These are phyloP conservation scores for Etheostoma cragini DNA, from an alignment of 2,113 vertebrate species.

Conservation along the genomic window DNA sequence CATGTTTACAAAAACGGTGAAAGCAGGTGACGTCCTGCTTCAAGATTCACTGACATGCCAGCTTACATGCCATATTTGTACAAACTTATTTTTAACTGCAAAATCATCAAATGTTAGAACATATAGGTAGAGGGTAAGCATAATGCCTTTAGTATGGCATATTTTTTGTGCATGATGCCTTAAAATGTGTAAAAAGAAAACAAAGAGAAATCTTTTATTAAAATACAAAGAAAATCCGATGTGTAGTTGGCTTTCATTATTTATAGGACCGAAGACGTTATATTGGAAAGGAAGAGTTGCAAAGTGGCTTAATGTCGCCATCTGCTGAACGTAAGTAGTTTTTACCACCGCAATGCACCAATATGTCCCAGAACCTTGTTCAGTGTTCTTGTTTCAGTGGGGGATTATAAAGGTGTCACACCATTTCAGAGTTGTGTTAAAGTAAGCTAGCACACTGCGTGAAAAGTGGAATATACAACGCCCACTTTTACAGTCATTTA, in stretches of 20 bases:
- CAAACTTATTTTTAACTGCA: constrained; percentile 79
- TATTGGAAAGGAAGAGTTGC: background rate
- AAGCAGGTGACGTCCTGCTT: constrained; percentile 79
- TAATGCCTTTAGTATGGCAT: constrained; percentile 79
- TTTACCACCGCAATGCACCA: constrained; percentile 59
- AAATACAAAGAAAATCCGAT: constrained; percentile 67
- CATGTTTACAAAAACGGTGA: constrained; percentile 86
- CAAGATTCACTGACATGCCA: constrained; percentile 80
- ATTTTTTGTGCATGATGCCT: constrained; percentile 87
- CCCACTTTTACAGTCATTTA: accelerated
- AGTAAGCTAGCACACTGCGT: background rate
- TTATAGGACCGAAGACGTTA: background rate
- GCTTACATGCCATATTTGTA: constrained; percentile 85
- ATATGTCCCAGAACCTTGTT: constrained; percentile 25
- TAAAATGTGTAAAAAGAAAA: constrained; percentile 76
- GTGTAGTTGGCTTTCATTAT: constrained; percentile 36
- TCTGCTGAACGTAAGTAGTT: constrained; percentile 43
- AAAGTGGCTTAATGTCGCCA: constrained; percentile 51
- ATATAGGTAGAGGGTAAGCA: constrained; percentile 60
- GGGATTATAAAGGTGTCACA: constrained; percentile 13
- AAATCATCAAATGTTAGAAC: constrained; percentile 68
- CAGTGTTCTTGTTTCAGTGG: constrained; percentile 16
- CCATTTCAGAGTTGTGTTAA: background rate
- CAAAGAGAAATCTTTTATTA: constrained; percentile 80
- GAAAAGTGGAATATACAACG: accelerated